These are phyloP conservation scores for Pogonomyrmex californicus DNA, from an alignment of 1,140 invertebrate species.

Conservation along the genomic window DNA sequence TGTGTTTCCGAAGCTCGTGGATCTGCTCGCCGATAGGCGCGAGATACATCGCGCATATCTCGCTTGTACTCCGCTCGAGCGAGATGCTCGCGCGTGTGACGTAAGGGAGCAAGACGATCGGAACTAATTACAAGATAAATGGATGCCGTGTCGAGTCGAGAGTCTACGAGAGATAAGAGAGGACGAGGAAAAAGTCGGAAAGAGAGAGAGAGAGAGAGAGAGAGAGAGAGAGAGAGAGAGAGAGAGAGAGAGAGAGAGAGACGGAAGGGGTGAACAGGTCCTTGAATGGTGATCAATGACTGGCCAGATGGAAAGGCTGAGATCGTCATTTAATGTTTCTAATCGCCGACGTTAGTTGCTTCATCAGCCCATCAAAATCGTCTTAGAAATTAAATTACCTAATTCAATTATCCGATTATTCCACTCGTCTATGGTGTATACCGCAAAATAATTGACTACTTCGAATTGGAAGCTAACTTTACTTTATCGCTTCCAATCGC, in stretches of 20 bases:
- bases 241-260: background rate
- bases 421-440: background rate
- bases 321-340: constrained; percentile 60
- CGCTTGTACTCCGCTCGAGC: constrained; percentile 1
- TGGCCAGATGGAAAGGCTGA: constrained; percentile 53
- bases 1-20: background rate
- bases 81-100: constrained; percentile 44
- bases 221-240: too few relatives aligned
- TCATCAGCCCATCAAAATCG: constrained; percentile 14
- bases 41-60: background rate
- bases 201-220: too few relatives aligned
- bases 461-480: background rate
- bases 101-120: constrained; percentile 65
- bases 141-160: constrained; percentile 54
- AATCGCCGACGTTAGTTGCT: constrained; percentile 47
- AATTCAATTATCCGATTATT: constrained; percentile 26
- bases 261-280: constrained; percentile 19
- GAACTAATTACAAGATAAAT: constrained; percentile 77
- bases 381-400: constrained; percentile 10
- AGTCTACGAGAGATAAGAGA: constrained; percentile 67
- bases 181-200: constrained; percentile 50
- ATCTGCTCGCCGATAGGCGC: background rate
- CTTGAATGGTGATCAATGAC: constrained; percentile 72
- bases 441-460: background rate
- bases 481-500: background rate